Base-by-base conservation (phyloP, 2,797 vertebrate genomes). In the Malacoctenus gilli region DNA sequence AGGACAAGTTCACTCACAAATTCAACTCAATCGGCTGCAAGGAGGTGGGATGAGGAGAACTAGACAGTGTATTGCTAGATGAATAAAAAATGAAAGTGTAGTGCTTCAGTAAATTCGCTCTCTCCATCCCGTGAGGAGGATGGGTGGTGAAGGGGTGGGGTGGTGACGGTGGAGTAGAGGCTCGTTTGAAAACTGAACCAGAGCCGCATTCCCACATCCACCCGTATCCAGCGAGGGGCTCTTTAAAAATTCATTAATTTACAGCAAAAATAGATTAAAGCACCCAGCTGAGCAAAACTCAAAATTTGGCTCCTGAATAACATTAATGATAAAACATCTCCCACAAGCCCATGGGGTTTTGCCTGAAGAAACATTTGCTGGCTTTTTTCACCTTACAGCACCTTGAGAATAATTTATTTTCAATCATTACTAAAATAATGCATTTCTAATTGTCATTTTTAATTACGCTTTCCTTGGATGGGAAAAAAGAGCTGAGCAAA, bases 171-270 rank as follows among this genome's bases (percentile, higher is more conserved):
- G 66, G 75, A 77, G 75, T 54, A 51, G 73, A 78, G 76, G 66
- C 72, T 80, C 35, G 72, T 87, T 83, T 89, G 87, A 86, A 89
- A 88, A 87, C 77, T 36, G 67, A 85, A 89, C 90, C 75, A 74
- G 61, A 65, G 68, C 88, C 72, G 82, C 83, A 86, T 87, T 89
- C 88, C 87, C 78, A 88, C 83, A 91, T 88, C 86, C 80, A 91
- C 70, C 81, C 82, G 8, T 81, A 89, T 91, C 80, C 74, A 88
- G 88, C 77, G 60, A 89, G 84, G 77, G 85, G 66, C 85, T 90
- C 85, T 92, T 93, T 92, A 93, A 93, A 93, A 92, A 93, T 93
- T 90, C 87, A 93, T 93, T 91, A 89, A 93, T 93, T 93, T 92
- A 92, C 87, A 90, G 90, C 90, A 90, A 90, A 92, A 93, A 92